Percentiles rank a stretch among this genome's conserved stretches.
These are phyloP conservation scores for Remorina albescens DNA, from an alignment of 2,797 vertebrate genomes.

Conservation along the genomic window DNA sequence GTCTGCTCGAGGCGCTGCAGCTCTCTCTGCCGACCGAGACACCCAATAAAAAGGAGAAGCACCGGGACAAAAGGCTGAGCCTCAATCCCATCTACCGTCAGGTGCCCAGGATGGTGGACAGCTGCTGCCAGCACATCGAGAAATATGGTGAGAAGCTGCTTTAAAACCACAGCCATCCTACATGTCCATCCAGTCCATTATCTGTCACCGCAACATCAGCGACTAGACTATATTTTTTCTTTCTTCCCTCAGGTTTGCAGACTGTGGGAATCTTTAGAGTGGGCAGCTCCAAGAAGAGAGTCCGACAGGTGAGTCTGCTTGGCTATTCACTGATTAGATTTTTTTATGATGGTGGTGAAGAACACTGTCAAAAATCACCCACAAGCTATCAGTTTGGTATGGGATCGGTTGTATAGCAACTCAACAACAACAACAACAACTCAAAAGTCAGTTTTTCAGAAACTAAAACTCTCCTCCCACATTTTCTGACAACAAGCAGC, in stretches of 20 bases:
- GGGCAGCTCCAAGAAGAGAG: slow-evolving; percentile 97
- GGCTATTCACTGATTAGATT: neutral
- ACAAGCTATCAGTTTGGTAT: too few species aligned
- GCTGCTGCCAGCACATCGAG: slow-evolving; percentile 95
- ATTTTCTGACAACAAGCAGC: neutral
- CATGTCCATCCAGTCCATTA: neutral
- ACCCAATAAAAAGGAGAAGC: slow-evolving; percentile 94
- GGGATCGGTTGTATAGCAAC: too few species aligned
- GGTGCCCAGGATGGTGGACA: slow-evolving; percentile 94
- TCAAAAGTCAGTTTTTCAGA: neutral
- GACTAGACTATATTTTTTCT: neutral
- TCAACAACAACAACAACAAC: too few species aligned
- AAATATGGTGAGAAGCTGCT: slow-evolving; percentile 88
- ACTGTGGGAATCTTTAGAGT: slow-evolving; percentile 97
- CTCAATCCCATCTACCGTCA: slow-evolving; percentile 96
- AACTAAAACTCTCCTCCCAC: slow-evolving; percentile 4
- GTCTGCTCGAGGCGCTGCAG: slow-evolving; percentile 94
- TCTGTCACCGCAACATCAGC: neutral
- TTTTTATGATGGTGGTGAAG: neutral
- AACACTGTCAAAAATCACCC: neutral
- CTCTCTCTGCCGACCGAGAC: slow-evolving; percentile 93
- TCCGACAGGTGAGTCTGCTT: slow-evolving; percentile 89
- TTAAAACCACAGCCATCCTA: too few species aligned
- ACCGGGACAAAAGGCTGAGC: slow-evolving; percentile 93
- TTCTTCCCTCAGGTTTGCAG: slow-evolving; percentile 87